Base-by-base conservation (phyloP, 2,888 invertebrate genomes). In the Erannis defoliaria region DNA sequence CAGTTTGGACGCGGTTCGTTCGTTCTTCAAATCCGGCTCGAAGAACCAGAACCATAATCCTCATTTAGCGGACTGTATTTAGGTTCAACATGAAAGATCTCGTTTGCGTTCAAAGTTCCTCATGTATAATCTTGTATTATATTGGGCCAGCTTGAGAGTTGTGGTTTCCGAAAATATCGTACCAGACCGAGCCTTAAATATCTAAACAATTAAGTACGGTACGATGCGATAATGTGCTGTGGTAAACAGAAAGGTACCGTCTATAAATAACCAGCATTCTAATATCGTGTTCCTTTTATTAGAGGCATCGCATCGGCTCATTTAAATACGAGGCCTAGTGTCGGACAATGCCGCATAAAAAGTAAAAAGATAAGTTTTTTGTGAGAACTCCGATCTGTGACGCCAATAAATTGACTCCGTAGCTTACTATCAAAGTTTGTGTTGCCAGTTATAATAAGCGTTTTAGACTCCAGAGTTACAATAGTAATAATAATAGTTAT, bases 241-340 rank as follows among this genome's bases (percentile, higher is more conserved):
- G 35, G 57, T 66, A 64, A 64, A 66, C 56, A 58, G 59, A 59
- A 49, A 54, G 42, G 40, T 35, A 45, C 26, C 53, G 48, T 31
- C 51, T 64, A 64, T 62, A 68, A 64, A 68, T 59, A 64, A 54
- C 33, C 40, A 40, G 19, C 53, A 62, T 75, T 81, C 80, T 81
- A 78, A 80, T 77, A 79, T 73, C 66, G 72, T 73, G 66, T 66
- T 75, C 64, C 72, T 80, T 81, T 82, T 83, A 82, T 80, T 78
- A 76, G 76, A 77, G 70, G 70, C 73, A 72, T 76, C 71, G 70
- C 73, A 72, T 76, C 74, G 72, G 72, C 70, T 77, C 71, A 78
- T 82, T 80, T 84, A 82, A 86, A 86, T 84, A 82, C 72, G 76
- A 77, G 78, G 74, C 74, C 80, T 78, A 81, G 76, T 78, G 78